Percentiles rank a stretch among this genome's conserved stretches.
Conservation (phyloP, 2,888 invertebrate species). For the Augiades crinisus region DNA sequence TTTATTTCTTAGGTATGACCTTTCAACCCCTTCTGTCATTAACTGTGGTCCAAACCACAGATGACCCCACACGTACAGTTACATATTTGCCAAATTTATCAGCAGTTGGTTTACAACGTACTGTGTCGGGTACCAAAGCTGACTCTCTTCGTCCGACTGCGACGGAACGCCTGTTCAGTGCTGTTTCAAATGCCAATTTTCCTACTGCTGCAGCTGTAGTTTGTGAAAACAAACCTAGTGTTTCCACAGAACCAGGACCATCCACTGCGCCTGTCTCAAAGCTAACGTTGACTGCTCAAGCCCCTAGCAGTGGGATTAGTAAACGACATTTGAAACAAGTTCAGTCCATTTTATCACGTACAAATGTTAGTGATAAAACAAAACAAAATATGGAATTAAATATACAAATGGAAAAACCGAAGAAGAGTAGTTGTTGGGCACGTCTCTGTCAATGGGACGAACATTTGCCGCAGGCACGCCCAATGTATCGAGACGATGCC, state of each 20-base stretch:
- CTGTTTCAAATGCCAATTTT: conserved; percentile 51
- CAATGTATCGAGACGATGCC: conserved; percentile 71
- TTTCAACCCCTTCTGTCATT: conserved; percentile 62
- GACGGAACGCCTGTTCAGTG: conserved; percentile 49
- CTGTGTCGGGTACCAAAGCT: conserved; percentile 40
- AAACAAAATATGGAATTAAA: conserved; percentile 45
- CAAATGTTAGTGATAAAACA: conserved; percentile 43
- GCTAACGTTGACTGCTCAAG: conserved; percentile 52
- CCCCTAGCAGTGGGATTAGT: conserved; percentile 54
- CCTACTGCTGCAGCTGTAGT: conserved; percentile 64
- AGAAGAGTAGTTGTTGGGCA: conserved; percentile 51
- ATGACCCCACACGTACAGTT: conserved; percentile 61
- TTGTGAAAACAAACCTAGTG: conserved; percentile 39
- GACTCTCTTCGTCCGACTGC: conserved; percentile 41
- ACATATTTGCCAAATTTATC: conserved; percentile 66
- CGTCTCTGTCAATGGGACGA: conserved; percentile 60
- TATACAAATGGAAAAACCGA: conserved; percentile 39
- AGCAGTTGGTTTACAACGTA: conserved; percentile 38
- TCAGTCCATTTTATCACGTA: conserved; percentile 56
- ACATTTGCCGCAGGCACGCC: conserved; percentile 59
- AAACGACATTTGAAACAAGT: conserved; percentile 60
- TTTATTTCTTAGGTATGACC: conserved; percentile 61
- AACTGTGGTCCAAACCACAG: conserved; percentile 52
- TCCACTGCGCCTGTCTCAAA: conserved; percentile 51
- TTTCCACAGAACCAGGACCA: conserved; percentile 48